phyloP scores from a whole-genome alignment of 2,888 invertebrate genomes.

The Lymantria dispar region DNA sequence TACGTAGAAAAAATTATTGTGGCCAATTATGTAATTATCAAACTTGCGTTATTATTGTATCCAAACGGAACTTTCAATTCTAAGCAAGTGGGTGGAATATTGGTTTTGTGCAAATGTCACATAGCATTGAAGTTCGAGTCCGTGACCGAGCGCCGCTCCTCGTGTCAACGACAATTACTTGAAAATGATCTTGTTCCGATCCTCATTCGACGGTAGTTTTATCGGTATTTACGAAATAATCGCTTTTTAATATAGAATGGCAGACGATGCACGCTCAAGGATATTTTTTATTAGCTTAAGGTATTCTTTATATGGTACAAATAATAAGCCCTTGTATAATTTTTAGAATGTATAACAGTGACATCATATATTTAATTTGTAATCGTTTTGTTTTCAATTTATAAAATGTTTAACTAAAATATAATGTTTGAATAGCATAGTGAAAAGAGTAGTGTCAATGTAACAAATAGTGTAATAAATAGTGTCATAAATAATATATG shows the following conservation, averaged over 20 bases:
- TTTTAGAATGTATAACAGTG: background rate
- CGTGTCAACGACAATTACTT: constrained; percentile 45
- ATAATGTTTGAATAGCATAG: no score
- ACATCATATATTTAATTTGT: background rate
- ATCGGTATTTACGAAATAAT: constrained; percentile 23
- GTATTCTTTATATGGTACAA: background rate
- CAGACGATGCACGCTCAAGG: constrained; percentile 1
- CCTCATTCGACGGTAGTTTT: constrained; percentile 17
- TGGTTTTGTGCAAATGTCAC: constrained; percentile 49
- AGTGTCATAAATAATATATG: no score
- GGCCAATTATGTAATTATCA: constrained; percentile 10
- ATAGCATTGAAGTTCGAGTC: constrained; percentile 56
- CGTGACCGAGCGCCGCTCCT: constrained; percentile 57
- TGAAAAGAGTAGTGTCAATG: no score
- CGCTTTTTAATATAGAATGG: constrained; percentile 12
- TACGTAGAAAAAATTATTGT: background rate
- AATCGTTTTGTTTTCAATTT: background rate
- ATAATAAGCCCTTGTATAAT: background rate
- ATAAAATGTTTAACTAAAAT: background rate
- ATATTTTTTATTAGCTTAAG: constrained; percentile 1
- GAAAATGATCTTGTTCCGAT: constrained; percentile 45
- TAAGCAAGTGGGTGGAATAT: constrained; percentile 30
- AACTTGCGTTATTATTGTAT: constrained; percentile 21
- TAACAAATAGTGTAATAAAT: no score
- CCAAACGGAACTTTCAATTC: constrained; percentile 32